Conservation (phyloP, 2,113 vertebrate genomes). For the Physeter macrocephalus region DNA sequence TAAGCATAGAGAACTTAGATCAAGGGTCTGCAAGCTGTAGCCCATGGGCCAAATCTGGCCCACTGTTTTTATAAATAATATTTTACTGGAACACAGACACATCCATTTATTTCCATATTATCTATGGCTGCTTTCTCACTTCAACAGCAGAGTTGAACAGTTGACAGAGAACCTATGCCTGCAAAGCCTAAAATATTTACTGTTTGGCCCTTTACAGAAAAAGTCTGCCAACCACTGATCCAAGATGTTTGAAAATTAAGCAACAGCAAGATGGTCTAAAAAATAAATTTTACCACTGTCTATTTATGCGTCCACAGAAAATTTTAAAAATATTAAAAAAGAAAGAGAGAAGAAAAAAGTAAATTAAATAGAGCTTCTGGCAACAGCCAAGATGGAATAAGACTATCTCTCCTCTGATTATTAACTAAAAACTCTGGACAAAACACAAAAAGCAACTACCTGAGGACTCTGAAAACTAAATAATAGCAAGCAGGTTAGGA, state of each 20-base stretch:
- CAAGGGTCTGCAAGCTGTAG: not conserved
- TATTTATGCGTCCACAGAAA: not conserved
- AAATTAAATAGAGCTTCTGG: not conserved
- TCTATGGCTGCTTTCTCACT: not conserved
- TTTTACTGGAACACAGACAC: not conserved
- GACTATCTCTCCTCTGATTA: not conserved
- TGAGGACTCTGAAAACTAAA: not conserved
- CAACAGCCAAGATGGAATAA: not conserved
- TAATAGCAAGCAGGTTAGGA: not conserved
- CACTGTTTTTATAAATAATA: not conserved
- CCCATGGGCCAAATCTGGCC: not conserved
- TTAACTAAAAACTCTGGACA: not conserved
- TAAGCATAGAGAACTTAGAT: not conserved
- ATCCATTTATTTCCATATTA: not conserved
- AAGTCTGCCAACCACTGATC: not conserved
- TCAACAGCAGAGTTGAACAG: not conserved
- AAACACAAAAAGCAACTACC: not conserved
- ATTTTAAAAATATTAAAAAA: not conserved
- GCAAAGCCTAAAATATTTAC: not conserved
- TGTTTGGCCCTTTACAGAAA: not conserved
- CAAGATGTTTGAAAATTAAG: constrained; percentile 16
- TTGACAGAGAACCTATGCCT: not conserved
- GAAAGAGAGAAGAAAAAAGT: not conserved
- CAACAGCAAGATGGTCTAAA: not conserved
- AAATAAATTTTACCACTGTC: not conserved